Evolutionary conservation across 2,113 vertebrate species (phyloP).

Genomic region (Tachuris rubrigastra): DNA sequence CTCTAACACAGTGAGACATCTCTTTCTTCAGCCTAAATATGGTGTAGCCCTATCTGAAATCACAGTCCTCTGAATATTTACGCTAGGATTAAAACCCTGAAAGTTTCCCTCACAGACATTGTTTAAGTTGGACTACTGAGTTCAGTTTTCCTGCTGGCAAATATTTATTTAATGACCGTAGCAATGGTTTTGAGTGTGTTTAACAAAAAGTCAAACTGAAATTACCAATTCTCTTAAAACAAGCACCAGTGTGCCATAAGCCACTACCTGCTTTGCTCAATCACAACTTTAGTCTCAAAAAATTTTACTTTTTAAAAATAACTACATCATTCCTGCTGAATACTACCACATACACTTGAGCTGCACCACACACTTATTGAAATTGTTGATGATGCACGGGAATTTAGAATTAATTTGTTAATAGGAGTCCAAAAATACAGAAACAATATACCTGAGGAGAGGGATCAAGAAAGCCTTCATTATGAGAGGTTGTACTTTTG

Average conservation of each 20-base stretch:
- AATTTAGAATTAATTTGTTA: background rate
- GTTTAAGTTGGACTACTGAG: background rate
- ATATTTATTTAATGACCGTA: background rate
- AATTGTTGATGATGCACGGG: background rate
- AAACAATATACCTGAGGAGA: background rate
- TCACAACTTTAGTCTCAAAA: background rate
- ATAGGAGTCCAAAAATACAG: background rate
- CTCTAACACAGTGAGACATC: slow-evolving; percentile 1
- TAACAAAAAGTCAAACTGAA: background rate
- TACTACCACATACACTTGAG: background rate
- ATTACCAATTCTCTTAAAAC: background rate
- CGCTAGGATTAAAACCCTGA: background rate
- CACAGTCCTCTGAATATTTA: background rate
- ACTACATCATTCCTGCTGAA: background rate
- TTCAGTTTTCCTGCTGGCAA: background rate
- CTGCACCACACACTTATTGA: background rate
- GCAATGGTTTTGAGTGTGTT: background rate
- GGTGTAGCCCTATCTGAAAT: background rate
- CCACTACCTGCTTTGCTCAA: background rate
- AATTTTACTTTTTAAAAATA: background rate
- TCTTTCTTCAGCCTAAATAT: background rate
- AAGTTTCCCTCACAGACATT: background rate
- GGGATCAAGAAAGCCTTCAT: background rate
- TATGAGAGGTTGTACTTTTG: background rate
- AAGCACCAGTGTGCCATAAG: background rate